Percentiles rank a stretch among this genome's conserved stretches.
phyloP scores from a whole-genome alignment of 2,797 vertebrate genomes.

The Sparidentex hasta region DNA sequence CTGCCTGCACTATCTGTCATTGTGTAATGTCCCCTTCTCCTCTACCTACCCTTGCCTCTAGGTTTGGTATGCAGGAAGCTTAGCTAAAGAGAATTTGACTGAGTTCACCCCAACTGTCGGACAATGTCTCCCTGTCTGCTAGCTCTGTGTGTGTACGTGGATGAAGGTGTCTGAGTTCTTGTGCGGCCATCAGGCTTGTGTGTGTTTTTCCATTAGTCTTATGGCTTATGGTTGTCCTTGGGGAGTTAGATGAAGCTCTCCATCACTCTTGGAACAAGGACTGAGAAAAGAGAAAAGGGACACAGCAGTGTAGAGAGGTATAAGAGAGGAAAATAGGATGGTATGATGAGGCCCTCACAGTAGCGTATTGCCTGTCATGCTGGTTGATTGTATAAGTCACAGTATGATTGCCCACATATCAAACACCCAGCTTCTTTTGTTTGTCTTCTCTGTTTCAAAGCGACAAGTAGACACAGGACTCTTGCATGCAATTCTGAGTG shows the following conservation, averaged over 20 bases:
- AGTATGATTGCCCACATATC: slow-evolving; percentile 20
- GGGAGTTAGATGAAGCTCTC: slow-evolving; percentile 66
- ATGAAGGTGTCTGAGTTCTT: slow-evolving; percentile 49
- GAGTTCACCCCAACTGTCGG: slow-evolving; percentile 47
- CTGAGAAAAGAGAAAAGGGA: slow-evolving; percentile 51
- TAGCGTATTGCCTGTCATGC: slow-evolving; percentile 27
- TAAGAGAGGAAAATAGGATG: slow-evolving; percentile 40
- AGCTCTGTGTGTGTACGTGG: slow-evolving; percentile 31
- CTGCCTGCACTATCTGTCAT: slow-evolving; percentile 32
- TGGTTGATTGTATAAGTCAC: slow-evolving; percentile 47
- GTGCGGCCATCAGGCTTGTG: slow-evolving; percentile 24
- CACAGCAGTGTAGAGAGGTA: slow-evolving; percentile 33
- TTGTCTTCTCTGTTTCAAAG: slow-evolving; percentile 14
- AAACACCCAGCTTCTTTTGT: not conserved
- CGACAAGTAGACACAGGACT: not conserved
- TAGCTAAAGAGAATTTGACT: slow-evolving; percentile 51
- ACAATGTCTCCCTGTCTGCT: slow-evolving; percentile 39
- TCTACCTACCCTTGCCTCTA: slow-evolving; percentile 56
- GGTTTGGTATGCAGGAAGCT: slow-evolving; percentile 54
- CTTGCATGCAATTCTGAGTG: not conserved
- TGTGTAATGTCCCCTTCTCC: slow-evolving; percentile 48
- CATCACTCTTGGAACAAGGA: slow-evolving; percentile 71
- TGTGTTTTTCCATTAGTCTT: slow-evolving; percentile 64
- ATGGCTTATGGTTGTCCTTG: slow-evolving; percentile 75
- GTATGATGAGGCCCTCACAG: slow-evolving; percentile 40